Base-by-base conservation (phyloP, 2,888 invertebrate genomes). In the Ecliptopera silaceata region DNA sequence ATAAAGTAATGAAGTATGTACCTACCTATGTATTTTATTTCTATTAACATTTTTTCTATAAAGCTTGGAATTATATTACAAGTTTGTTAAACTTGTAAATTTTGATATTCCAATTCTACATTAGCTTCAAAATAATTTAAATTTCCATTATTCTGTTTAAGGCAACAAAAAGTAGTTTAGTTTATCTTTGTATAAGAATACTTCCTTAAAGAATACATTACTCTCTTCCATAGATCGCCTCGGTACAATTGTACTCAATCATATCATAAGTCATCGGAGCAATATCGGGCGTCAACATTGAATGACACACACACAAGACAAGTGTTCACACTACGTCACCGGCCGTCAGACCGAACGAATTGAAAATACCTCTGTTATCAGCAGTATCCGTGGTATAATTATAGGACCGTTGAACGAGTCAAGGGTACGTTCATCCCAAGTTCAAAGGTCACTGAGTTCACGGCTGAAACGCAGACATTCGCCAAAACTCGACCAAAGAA, bases 381-480 rank as follows among this genome's bases (percentile, higher is more conserved):
- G 70, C 57, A 42, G 54, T 60, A 54, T 48, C 47, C 54, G 57
- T 57, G 53, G 71, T 80, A 77, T 88, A 87, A 88, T 88, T 86
- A 86, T 86, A 88, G 74, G 83, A 80, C 80, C 82, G 74, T 65
- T 80, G 79, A 71, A 75, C 84, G 76, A 87, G 82, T 89, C 88
- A 88, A 89, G 90, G 90, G 87, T 85, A 84, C 86, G 77, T 84
- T 86, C 81, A 86, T 85, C 81, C 78, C 82, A 88, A 88, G 88
- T 88, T 88, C 90, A 88, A 82, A 88, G 89, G 84, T 88, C 88
- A 74, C 64, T 18, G 75, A 79, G 88, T 79, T 90, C 89, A 88
- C 71, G 82, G 82, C 74, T 77, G 46, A 45, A 56, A 36, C 32
- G 38, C 41, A 58, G 53, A 54, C 59, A 39, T 59, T 59, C 46